These are phyloP conservation scores for Chionoecetes opilio DNA, from an alignment of 1,140 invertebrate species.

Conservation along the genomic window DNA sequence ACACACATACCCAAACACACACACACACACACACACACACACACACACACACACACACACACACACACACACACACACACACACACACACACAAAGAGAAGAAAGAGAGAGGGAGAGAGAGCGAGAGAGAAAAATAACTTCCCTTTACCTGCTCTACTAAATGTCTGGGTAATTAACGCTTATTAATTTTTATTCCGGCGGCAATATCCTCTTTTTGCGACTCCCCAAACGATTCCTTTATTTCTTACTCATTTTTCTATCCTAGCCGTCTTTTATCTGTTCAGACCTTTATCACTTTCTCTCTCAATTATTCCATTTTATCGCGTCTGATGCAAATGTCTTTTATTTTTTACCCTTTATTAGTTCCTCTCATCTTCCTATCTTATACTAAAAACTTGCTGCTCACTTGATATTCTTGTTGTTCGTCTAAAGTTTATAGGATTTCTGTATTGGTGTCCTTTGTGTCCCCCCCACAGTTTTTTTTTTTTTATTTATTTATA, in stretches of 20 bases:
- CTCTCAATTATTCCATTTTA: not conserved
- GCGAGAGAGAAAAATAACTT: not conserved
- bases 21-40: too few relatives aligned
- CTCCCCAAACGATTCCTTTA: not conserved
- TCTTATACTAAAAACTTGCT: not conserved
- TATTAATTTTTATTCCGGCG: not conserved
- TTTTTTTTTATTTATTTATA: too few relatives aligned
- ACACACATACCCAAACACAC: too few relatives aligned
- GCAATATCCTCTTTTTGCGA: not conserved
- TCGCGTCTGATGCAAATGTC: not conserved
- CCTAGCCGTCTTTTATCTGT: not conserved
- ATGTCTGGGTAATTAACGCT: slow-evolving; percentile 1
- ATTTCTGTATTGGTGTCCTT: not conserved
- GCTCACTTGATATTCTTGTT: not conserved
- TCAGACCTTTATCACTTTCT: not conserved
- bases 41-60: too few relatives aligned
- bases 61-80: not conserved
- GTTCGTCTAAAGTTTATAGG: not conserved
- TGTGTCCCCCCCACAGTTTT: too few relatives aligned
- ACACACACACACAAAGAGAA: not conserved
- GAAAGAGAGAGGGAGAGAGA: slow-evolving; percentile 14
- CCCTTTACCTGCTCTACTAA: not conserved
- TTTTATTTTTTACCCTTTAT: not conserved
- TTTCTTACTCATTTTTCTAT: not conserved
- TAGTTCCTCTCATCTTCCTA: not conserved